phyloP scores from a whole-genome alignment of 2,888 invertebrate species.

The Zaprionus obscuricornis region DNA sequence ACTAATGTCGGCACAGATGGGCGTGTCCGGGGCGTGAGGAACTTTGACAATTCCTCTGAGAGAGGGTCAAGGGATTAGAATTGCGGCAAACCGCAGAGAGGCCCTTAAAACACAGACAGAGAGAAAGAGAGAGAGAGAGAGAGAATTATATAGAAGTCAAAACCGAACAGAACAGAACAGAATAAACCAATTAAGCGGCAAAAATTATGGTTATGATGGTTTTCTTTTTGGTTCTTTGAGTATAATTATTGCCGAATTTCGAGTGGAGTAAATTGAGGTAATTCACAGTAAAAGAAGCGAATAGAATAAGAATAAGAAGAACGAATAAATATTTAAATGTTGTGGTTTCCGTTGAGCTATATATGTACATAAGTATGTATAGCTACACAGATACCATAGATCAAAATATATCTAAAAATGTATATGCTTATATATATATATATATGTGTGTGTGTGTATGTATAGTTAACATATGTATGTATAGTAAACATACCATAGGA shows the following conservation, averaged over 20 bases:
- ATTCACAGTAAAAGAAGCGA: constrained; percentile 3
- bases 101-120: too few relatives aligned
- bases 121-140: background rate
- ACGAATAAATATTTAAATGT: constrained; percentile 34
- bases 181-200: constrained; percentile 48
- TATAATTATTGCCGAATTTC: constrained; percentile 56
- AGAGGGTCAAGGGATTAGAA: constrained; percentile 59
- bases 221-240: constrained; percentile 30
- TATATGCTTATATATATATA: too few relatives aligned
- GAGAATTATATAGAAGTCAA: too few relatives aligned
- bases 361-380: too few relatives aligned
- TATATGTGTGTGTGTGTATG: too few relatives aligned
- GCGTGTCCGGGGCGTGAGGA: constrained; percentile 33
- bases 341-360: constrained; percentile 67
- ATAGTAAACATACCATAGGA: too few relatives aligned
- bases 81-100: constrained; percentile 39
- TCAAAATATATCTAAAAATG: too few relatives aligned
- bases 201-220: constrained; percentile 58
- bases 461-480: too few relatives aligned
- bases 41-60: constrained; percentile 55
- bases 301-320: constrained; percentile 9
- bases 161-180: too few relatives aligned
- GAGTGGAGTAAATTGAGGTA: constrained; percentile 60
- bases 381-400: too few relatives aligned
- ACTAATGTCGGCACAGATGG: constrained; percentile 19